Evolutionary conservation across 2,888 invertebrate genomes (phyloP).

Genomic region (Diadegma fenestrale): DNA sequence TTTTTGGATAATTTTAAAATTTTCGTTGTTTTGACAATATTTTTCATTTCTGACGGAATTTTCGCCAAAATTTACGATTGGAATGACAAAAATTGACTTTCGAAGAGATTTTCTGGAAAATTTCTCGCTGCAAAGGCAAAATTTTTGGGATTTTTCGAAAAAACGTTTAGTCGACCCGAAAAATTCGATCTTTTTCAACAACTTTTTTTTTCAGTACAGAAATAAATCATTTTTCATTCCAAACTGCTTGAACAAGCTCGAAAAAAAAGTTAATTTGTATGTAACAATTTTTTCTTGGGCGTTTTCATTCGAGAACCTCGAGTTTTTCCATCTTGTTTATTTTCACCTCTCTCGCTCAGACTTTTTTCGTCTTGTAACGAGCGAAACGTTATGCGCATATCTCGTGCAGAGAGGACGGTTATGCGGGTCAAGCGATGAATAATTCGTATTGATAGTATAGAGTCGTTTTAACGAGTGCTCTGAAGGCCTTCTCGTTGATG

Average conservation of each 20-base stretch:
- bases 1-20: too few relatives aligned
- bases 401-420: slow-evolving; percentile 8
- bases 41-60: too few relatives aligned
- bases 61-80: too few relatives aligned
- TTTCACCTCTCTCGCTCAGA: neutral
- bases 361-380: slow-evolving; percentile 1
- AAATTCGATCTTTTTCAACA: too few relatives aligned
- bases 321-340: slow-evolving; percentile 9
- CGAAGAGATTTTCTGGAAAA: too few relatives aligned
- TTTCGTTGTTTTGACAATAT: too few relatives aligned
- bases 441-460: slow-evolving; percentile 15
- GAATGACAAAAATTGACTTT: too few relatives aligned
- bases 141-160: too few relatives aligned
- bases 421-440: slow-evolving; percentile 37
- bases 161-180: too few relatives aligned
- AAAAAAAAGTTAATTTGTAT: neutral
- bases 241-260: neutral
- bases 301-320: neutral
- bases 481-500: neutral
- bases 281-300: neutral
- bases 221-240: neutral
- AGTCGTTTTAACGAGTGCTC: slow-evolving; percentile 10
- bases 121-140: too few relatives aligned
- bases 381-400: slow-evolving; percentile 24
- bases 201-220: too few relatives aligned